These are phyloP conservation scores for Gobio gobio DNA, from an alignment of 2,113 vertebrate species.

Conservation along the genomic window DNA sequence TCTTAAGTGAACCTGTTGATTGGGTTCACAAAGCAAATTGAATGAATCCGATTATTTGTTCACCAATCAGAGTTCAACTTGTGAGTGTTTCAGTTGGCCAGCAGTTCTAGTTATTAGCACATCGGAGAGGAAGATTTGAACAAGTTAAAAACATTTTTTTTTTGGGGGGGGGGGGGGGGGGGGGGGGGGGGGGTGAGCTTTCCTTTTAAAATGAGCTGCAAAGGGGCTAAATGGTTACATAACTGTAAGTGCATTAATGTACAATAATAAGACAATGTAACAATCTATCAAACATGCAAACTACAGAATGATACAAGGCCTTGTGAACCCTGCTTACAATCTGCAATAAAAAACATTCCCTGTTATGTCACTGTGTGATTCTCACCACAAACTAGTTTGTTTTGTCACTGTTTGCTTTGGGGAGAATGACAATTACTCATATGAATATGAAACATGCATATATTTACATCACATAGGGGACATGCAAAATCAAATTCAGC, in stretches of 20 bases:
- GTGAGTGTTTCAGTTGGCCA: background rate
- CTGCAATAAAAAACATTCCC: constrained; percentile 36
- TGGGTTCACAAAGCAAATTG: background rate
- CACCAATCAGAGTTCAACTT: background rate
- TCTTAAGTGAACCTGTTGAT: no score
- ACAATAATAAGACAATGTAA: background rate
- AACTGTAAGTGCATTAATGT: background rate
- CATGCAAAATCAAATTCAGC: constrained; percentile 63
- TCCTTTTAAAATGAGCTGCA: background rate
- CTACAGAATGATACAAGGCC: constrained; percentile 2
- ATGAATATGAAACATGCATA: constrained; percentile 72
- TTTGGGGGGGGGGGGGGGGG: no score
- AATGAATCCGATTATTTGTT: background rate
- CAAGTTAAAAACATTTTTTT: background rate
- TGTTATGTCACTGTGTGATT: constrained; percentile 33
- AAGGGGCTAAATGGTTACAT: background rate
- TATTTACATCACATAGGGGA: constrained; percentile 59
- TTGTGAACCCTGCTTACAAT: constrained; percentile 4
- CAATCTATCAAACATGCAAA: background rate
- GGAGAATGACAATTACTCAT: constrained; percentile 66
- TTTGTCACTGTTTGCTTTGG: constrained; percentile 64
- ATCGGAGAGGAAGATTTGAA: background rate
- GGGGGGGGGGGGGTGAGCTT: background rate
- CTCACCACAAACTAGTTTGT: constrained; percentile 49
- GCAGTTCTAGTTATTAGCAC: background rate